Evolutionary conservation across 1,140 invertebrate genomes (phyloP).

Genomic region (Atta colombica): DNA sequence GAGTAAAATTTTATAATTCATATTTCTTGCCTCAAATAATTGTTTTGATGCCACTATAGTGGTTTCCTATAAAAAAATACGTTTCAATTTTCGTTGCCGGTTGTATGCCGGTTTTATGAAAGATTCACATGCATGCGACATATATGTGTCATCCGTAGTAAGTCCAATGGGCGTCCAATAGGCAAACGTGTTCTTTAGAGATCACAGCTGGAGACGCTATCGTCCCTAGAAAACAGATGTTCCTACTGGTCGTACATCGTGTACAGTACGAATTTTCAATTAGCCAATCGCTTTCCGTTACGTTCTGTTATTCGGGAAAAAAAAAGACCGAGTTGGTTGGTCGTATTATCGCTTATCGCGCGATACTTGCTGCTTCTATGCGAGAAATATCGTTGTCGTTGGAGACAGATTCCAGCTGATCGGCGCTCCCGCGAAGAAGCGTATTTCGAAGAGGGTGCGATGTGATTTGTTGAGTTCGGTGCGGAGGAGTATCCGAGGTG

Average conservation of each 20-base stretch:
- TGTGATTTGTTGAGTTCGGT: background rate
- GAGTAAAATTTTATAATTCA: no score
- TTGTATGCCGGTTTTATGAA: background rate
- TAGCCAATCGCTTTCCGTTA: background rate
- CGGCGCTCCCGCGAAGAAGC: background rate
- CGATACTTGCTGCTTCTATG: background rate
- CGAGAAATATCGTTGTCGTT: background rate
- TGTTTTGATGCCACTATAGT: no score
- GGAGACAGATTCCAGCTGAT: conserved; percentile 11
- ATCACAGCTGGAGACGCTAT: background rate
- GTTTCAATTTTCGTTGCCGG: background rate
- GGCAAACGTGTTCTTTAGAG: background rate
- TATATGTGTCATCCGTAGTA: background rate
- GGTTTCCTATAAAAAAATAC: no score
- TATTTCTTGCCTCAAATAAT: no score
- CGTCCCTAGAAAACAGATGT: background rate
- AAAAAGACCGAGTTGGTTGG: background rate
- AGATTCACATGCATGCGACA: background rate
- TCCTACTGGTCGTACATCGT: background rate
- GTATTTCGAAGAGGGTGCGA: conserved; percentile 5
- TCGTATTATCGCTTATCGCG: background rate
- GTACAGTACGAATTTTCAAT: background rate
- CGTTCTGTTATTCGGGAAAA: conserved; percentile 10
- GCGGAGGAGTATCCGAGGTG: background rate
- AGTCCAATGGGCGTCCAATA: background rate